These are phyloP conservation scores for Plodia interpunctella DNA, from an alignment of 1,140 invertebrate genomes.

Conservation along the genomic window DNA sequence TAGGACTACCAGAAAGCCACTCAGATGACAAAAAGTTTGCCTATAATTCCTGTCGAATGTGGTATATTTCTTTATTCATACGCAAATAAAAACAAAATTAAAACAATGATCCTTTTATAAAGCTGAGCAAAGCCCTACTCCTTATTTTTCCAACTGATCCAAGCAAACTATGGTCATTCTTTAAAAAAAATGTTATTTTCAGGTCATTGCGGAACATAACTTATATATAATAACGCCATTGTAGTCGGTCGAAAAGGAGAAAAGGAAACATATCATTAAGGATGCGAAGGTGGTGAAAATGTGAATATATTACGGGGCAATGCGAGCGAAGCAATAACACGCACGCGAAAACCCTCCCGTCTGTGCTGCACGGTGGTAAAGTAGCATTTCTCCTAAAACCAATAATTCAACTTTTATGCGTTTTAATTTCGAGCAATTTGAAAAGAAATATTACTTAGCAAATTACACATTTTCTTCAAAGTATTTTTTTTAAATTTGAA, in stretches of 20 bases:
- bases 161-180: not conserved
- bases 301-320: slow-evolving; percentile 71
- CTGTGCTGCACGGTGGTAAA: slow-evolving; percentile 19
- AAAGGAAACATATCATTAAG: slow-evolving; percentile 61
- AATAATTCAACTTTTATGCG: slow-evolving; percentile 66
- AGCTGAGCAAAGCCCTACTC: no score
- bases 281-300: slow-evolving; percentile 72
- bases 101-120: no score
- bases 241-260: not conserved
- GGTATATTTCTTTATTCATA: no score
- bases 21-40: no score
- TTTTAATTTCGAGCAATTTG: slow-evolving; percentile 60
- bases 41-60: no score
- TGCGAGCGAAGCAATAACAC: slow-evolving; percentile 62
- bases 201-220: not conserved
- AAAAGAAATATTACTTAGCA: slow-evolving; percentile 28
- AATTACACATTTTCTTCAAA: no score
- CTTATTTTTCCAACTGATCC: no score
- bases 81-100: no score
- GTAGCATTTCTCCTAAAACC: slow-evolving; percentile 60
- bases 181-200: no score
- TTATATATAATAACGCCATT: not conserved
- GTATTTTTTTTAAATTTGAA: no score
- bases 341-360: slow-evolving; percentile 56
- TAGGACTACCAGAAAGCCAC: no score